Conservation (phyloP, 2,797 vertebrate species). For the Zalophus californianus region DNA sequence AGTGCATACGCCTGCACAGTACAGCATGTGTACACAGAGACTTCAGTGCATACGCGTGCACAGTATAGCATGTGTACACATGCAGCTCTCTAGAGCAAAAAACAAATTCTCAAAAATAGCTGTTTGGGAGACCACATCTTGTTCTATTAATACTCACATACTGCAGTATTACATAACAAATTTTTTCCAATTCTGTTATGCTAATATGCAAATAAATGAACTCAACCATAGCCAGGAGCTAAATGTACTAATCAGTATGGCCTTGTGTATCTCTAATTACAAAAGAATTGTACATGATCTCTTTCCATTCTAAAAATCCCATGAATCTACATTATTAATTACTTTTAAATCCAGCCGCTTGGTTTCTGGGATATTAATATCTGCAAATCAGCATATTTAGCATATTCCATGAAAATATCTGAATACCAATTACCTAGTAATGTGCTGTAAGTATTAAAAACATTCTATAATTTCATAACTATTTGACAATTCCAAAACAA, state of each 20-base stretch:
- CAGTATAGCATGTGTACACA: not conserved
- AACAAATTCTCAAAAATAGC: slow-evolving; percentile 67
- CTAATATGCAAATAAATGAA: slow-evolving; percentile 82
- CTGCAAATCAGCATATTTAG: slow-evolving; percentile 36
- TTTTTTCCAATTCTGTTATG: slow-evolving; percentile 79
- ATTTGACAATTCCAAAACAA: slow-evolving; percentile 14
- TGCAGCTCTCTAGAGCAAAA: slow-evolving; percentile 66
- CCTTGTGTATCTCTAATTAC: slow-evolving; percentile 55
- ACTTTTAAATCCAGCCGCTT: slow-evolving; percentile 69
- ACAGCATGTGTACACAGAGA: not conserved
- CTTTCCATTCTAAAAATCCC: slow-evolving; percentile 60
- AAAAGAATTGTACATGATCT: slow-evolving; percentile 64
- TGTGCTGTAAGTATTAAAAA: not conserved
- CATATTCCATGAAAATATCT: slow-evolving; percentile 19
- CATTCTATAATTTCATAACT: slow-evolving; percentile 15
- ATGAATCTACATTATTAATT: slow-evolving; percentile 59
- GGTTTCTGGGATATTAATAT: slow-evolving; percentile 51
- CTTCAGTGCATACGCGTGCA: not conserved
- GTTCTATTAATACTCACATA: slow-evolving; percentile 75
- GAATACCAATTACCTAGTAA: not conserved
- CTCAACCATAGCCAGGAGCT: slow-evolving; percentile 74
- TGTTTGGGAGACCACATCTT: slow-evolving; percentile 73
- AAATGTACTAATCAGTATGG: slow-evolving; percentile 74
- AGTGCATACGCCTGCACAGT: not conserved
- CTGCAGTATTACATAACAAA: slow-evolving; percentile 80